These are phyloP conservation scores for Rhopalosiphum padi DNA, from an alignment of 1,140 invertebrate genomes.

Conservation along the genomic window DNA sequence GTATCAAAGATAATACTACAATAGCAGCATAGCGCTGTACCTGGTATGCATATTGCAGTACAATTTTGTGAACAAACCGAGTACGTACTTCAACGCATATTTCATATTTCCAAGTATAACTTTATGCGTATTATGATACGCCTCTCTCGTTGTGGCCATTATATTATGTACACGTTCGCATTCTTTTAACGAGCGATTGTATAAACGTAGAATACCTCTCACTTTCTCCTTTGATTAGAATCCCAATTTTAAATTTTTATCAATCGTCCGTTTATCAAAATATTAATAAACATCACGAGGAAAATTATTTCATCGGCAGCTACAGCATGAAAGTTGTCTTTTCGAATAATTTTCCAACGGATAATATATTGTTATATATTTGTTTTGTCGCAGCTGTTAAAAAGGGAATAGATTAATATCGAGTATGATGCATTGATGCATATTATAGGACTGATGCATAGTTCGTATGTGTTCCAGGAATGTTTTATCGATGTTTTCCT, in stretches of 20 bases:
- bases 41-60: neutral
- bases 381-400: neutral
- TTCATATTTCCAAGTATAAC: constrained; percentile 24
- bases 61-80: neutral
- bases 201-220: neutral
- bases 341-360: neutral
- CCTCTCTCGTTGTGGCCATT: neutral
- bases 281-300: neutral
- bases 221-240: constrained; percentile 22
- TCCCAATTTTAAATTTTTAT: neutral
- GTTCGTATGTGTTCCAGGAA: neutral
- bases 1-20: constrained; percentile 2
- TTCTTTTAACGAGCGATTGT: constrained; percentile 38
- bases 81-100: neutral
- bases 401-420: neutral
- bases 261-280: neutral
- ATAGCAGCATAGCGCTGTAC: neutral
- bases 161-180: neutral
- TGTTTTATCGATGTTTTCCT: no score
- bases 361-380: neutral
- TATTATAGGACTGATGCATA: neutral
- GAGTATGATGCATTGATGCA: neutral
- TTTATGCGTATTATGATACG: neutral
- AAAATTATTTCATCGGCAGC: neutral
- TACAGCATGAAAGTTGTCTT: neutral